These are phyloP conservation scores for Myripristis murdjan DNA, from an alignment of 2,797 vertebrate genomes.

Conservation along the genomic window DNA sequence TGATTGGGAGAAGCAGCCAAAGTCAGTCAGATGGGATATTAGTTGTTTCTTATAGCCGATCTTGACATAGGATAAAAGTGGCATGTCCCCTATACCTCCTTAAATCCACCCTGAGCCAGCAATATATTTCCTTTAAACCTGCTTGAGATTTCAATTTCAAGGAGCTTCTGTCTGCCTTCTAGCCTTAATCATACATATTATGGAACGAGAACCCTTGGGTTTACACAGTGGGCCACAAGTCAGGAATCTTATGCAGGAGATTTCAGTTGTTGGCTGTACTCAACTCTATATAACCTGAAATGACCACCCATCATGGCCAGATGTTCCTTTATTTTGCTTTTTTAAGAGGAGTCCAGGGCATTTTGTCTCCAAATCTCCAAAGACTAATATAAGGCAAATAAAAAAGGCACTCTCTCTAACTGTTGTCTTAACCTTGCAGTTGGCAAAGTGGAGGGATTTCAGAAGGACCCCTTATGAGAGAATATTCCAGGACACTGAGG, in stretches of 20 bases:
- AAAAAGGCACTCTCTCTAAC: constrained; percentile 70
- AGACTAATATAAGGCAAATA: constrained; percentile 76
- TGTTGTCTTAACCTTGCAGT: constrained; percentile 83
- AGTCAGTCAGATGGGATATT: constrained; percentile 36
- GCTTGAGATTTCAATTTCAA: constrained; percentile 82
- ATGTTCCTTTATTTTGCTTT: constrained; percentile 79
- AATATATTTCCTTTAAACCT: constrained; percentile 71
- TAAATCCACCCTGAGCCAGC: constrained; percentile 51
- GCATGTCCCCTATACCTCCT: constrained; percentile 51
- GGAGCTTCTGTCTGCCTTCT: constrained; percentile 69
- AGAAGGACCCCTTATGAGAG: constrained; percentile 46
- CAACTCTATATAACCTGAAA: constrained; percentile 74
- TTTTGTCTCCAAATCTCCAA: constrained; percentile 71
- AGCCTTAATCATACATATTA: constrained; percentile 66
- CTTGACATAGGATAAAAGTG: constrained; percentile 60
- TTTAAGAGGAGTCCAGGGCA: constrained; percentile 70
- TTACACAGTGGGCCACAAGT: constrained; percentile 55
- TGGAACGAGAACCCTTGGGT: constrained; percentile 62
- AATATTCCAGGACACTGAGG: constrained; percentile 37
- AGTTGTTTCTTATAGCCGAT: constrained; percentile 58
- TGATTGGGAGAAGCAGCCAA: constrained; percentile 45
- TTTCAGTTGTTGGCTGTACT: constrained; percentile 65
- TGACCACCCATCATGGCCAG: constrained; percentile 79
- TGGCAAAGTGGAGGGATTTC: constrained; percentile 68
- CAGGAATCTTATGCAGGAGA: constrained; percentile 58